These are phyloP conservation scores for Sylvia atricapilla DNA, from an alignment of 2,113 vertebrate species.

Conservation along the genomic window DNA sequence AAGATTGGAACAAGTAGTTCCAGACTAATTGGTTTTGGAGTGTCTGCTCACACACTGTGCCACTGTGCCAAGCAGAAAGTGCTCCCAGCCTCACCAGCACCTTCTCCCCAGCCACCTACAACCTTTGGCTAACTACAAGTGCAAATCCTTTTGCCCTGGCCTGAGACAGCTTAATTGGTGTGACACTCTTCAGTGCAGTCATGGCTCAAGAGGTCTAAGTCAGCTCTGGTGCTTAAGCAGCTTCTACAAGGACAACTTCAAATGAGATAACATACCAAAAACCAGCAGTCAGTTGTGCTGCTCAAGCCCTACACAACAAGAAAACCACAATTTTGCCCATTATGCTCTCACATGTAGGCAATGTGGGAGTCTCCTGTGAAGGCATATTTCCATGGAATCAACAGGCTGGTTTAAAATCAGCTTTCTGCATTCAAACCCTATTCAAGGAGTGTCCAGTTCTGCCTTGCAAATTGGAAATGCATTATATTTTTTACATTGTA, in stretches of 20 bases:
- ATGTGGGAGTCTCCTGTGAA: not conserved
- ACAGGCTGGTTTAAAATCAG: not conserved
- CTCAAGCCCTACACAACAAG: not conserved
- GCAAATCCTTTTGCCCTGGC: not conserved
- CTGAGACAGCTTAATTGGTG: not conserved
- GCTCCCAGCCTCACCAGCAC: not conserved
- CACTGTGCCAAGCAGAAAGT: not conserved
- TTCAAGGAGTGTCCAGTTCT: not conserved
- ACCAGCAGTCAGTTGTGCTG: not conserved
- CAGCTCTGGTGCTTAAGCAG: not conserved
- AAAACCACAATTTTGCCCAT: not conserved
- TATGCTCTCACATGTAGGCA: not conserved
- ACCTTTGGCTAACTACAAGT: not conserved
- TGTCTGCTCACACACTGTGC: not conserved
- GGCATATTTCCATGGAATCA: not conserved
- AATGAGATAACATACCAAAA: not conserved
- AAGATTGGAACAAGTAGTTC: not conserved
- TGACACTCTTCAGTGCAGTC: not conserved
- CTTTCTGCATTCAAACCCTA: not conserved
- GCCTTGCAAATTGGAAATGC: not conserved
- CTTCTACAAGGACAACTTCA: not conserved
- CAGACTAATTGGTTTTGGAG: not conserved
- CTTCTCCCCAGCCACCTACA: not conserved
- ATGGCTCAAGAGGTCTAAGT: not conserved
- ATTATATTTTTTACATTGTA: not conserved